Conservation (phyloP, 1,140 invertebrate genomes). For the Macrotrachela quadricornifera region DNA sequence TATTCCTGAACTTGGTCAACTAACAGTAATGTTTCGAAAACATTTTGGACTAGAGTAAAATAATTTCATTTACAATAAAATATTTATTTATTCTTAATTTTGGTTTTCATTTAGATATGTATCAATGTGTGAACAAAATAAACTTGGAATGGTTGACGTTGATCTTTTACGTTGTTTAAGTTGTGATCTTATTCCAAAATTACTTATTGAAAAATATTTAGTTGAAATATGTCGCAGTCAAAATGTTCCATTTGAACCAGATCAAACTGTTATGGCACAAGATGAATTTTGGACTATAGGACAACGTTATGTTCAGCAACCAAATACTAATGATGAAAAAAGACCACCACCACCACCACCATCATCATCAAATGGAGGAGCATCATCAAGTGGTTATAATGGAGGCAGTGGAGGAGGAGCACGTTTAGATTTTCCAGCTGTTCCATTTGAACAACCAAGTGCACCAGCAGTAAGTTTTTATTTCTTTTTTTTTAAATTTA, state of each 20-base stretch:
- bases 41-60: background rate
- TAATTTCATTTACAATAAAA: too few relatives aligned
- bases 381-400: too few relatives aligned
- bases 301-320: background rate
- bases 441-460: background rate
- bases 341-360: too few relatives aligned
- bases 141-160: background rate
- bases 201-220: background rate
- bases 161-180: background rate
- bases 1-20: background rate
- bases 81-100: too few relatives aligned
- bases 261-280: background rate
- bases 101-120: background rate
- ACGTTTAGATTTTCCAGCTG: background rate
- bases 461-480: background rate
- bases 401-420: background rate
- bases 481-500: too few relatives aligned
- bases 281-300: background rate
- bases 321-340: background rate
- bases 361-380: background rate
- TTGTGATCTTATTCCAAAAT: background rate
- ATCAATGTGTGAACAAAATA: background rate
- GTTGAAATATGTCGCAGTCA: background rate
- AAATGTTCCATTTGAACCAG: background rate
- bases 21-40: background rate